Conservation (phyloP, 2,888 invertebrate species). For the Drosophila multiciliata region DNA sequence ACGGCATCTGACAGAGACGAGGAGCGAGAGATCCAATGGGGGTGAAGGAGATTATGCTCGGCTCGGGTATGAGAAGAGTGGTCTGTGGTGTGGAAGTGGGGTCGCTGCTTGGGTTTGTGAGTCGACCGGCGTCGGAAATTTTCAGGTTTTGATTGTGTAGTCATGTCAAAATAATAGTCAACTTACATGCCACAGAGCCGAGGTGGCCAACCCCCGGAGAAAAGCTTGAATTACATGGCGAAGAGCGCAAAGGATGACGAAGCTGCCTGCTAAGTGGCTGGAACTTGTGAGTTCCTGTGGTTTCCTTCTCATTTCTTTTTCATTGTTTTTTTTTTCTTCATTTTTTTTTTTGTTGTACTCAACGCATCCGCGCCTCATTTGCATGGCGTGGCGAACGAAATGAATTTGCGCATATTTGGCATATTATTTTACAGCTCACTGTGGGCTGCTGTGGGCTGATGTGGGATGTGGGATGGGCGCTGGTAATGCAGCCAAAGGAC, state of each 20-base stretch:
- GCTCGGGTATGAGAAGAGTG: constrained; percentile 14
- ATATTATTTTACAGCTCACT: constrained; percentile 69
- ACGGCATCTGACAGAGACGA: constrained; percentile 62
- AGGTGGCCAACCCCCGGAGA: constrained; percentile 50
- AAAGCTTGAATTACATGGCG: constrained; percentile 58
- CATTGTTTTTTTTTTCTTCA: constrained; percentile 27
- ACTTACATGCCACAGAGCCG: constrained; percentile 81
- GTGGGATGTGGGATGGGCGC: constrained; percentile 28
- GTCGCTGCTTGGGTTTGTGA: constrained; percentile 8
- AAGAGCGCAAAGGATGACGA: constrained; percentile 44
- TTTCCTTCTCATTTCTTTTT: constrained; percentile 35
- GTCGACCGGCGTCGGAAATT: constrained; percentile 69
- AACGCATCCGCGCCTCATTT: constrained; percentile 59
- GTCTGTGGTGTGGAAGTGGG: background rate
- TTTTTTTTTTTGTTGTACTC: constrained; percentile 4
- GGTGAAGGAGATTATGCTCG: constrained; percentile 56
- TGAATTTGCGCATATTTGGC: constrained; percentile 78
- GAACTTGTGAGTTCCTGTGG: constrained; percentile 75
- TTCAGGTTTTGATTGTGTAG: constrained; percentile 82
- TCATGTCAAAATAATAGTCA: constrained; percentile 83
- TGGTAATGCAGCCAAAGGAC: constrained; percentile 41
- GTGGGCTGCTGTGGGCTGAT: background rate
- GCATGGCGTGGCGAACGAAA: constrained; percentile 58
- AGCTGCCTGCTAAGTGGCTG: constrained; percentile 76
- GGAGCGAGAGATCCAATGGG: constrained; percentile 34